Base-by-base conservation (phyloP, 2,888 invertebrate species). In the Plagodis pulveraria region DNA sequence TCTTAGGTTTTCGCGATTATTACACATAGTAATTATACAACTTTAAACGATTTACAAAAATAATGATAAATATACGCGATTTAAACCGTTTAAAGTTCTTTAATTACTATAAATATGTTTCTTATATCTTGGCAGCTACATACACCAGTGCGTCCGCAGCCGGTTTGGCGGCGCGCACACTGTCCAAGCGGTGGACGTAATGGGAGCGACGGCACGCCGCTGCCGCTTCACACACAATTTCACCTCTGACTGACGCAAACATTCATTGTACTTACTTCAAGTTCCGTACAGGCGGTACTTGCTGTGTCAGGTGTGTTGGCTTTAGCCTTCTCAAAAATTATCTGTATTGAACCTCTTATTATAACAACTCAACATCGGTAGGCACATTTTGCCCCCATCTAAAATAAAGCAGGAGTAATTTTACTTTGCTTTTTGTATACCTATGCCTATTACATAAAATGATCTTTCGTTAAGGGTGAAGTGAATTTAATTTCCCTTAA, bases 171-270 rank as follows among this genome's bases (percentile, higher is more conserved):
- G 81, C 83, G 86, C 87, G 84, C 87, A 82, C 56, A 82, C 56
- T 58, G 88, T 72, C 83, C 83, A 80, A 83, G 80, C 87, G 60
- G 47, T 41, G 56, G 90, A 89, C 87, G 87, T 89, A 91, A 88
- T 91, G 89, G 89, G 91, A 91, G 89, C 91, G 91, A 91, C 90
- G 89, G 85, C 87, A 84, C 76, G 84, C 86, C 89, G 86, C 92
- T 91, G 91, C 90, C 84, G 89, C 90, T 90, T 91, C 91, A 91
- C 92, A 92, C 89, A 89, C 91, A 91, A 92, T 92, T 92, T 92
- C 92, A 91, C 89, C 89, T 91, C 84, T 91, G 92, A 92, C 84
- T 89, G 92, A 91, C 91, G 86, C 89, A 85, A 87, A 91, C 92
- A 91, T 89, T 89, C 81, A 91, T 91, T 87, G 84, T 80, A 88